phyloP scores from a whole-genome alignment of 1,140 invertebrate genomes.

The Sarcophaga bullata region DNA sequence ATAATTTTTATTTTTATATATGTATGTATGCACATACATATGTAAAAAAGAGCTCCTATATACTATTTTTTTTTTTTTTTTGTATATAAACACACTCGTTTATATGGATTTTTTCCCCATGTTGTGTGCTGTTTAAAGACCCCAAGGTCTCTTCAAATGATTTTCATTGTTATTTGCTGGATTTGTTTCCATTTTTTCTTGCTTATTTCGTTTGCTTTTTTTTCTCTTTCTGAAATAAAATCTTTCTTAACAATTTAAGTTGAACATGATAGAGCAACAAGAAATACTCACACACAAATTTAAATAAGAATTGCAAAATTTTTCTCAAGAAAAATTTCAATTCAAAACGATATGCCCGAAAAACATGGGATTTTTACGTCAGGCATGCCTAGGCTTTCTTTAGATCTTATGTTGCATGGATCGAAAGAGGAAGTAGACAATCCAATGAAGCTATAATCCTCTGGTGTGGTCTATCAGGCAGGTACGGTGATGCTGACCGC shows the following conservation, averaged over 20 bases:
- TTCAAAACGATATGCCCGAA: too few relatives aligned
- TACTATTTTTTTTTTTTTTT: neutral
- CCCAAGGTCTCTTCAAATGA: constrained; percentile 4
- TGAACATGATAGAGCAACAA: neutral
- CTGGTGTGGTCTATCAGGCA: too few relatives aligned
- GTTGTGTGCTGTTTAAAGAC: neutral
- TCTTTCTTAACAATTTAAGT: neutral
- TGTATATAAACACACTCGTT: neutral
- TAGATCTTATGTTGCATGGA: too few relatives aligned
- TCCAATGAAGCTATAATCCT: too few relatives aligned
- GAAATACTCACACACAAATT: too few relatives aligned
- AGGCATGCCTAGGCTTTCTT: too few relatives aligned
- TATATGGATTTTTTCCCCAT: neutral
- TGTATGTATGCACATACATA: neutral
- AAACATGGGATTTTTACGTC: too few relatives aligned
- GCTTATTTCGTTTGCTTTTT: neutral
- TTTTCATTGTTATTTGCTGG: neutral
- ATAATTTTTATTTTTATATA: too few relatives aligned
- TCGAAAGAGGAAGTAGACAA: too few relatives aligned
- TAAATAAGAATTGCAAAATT: too few relatives aligned
- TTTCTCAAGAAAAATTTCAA: too few relatives aligned
- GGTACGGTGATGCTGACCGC: too few relatives aligned
- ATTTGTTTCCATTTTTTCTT: neutral
- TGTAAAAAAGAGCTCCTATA: neutral
- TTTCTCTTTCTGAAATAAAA: neutral